Base-by-base conservation (phyloP, 2,888 invertebrate species). In the Pterobdella sp. region DNA sequence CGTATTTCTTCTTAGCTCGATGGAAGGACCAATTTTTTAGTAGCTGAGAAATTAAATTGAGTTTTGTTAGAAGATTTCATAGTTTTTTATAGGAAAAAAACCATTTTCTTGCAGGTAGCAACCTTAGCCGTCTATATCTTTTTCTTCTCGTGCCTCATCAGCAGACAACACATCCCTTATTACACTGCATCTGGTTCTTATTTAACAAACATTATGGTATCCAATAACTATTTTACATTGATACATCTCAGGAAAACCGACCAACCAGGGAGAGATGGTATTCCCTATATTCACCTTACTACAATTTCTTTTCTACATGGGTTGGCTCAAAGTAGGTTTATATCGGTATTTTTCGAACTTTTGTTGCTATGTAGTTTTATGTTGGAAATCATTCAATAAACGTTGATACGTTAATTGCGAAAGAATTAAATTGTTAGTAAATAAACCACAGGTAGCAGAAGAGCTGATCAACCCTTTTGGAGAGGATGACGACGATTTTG, bases 101-200 rank as follows among this genome's bases (percentile, higher is more conserved):
- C n/a, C n/a, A n/a, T n/a, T n/a, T 35, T 52, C 22, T 49, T n/a
- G 2, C 86, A 93, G 93, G 93, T 93, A 77, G 93, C 93, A 49
- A 93, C 94, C 3, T 84, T 94, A 77, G 92, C 93, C 22, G 87
- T 93, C 73, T 94, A 94, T 84, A 90, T 91, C 7, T 94, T 93
- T 84, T 94, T 94, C 84, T 88, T 93, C 77, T 91, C 92, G 3
- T 91, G 91, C 1, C 86, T 94, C 72, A 87, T 94, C 85, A 93
- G 93, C 0, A 87, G 91, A 26, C 93, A 94, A 85, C 89, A 92
- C 37, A 69, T 76, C 10, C 60, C 68, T 26, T 84, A 74, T 85
- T 71, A 71, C 63, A 71, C 65, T n/a, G n/a, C 22, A 18, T 31
- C 65, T 34, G 65, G 65, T 65, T n/a, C 52, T 49, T 14, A 49